A percentile compares a stretch with the other conserved stretches of the same genome.
Evolutionary conservation across 2,797 vertebrate genomes (phyloP).

Genomic region (Malurus splendens): DNA sequence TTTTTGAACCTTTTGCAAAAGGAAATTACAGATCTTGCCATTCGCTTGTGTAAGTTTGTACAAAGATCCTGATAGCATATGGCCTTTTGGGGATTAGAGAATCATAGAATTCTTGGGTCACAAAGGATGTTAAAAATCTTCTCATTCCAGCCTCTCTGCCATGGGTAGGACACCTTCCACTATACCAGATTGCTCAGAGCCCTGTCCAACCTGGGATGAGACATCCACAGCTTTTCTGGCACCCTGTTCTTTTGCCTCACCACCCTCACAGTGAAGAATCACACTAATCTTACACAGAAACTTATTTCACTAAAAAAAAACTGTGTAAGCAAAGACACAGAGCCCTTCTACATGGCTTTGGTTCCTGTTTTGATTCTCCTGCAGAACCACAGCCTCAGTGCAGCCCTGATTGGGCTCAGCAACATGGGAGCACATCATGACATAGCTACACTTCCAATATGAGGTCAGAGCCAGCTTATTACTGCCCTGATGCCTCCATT

Average conservation of each 20-base stretch:
- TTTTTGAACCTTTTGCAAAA: neutral
- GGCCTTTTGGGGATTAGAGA: neutral
- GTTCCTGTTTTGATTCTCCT: neutral
- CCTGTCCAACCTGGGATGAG: neutral
- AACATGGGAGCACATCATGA: neutral
- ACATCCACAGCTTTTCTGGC: neutral
- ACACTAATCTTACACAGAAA: neutral
- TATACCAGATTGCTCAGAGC: neutral
- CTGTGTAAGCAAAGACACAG: neutral
- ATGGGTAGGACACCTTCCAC: neutral
- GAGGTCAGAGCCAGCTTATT: neutral
- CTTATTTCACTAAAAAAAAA: neutral
- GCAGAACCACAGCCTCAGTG: neutral
- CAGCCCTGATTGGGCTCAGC: neutral
- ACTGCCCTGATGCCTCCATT: neutral
- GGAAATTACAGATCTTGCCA: neutral
- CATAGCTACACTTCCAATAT: neutral
- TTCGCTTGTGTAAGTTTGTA: neutral
- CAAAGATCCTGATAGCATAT: neutral
- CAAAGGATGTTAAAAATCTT: neutral
- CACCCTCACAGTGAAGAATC: neutral
- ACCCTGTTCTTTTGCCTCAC: fast-evolving
- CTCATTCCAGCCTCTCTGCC: neutral
- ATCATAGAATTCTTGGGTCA: neutral
- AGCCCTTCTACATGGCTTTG: neutral